Evolutionary conservation across 1,140 invertebrate genomes (phyloP), one percentile per base, ranked within the genome.

Genomic region (Apis florea): DNA sequence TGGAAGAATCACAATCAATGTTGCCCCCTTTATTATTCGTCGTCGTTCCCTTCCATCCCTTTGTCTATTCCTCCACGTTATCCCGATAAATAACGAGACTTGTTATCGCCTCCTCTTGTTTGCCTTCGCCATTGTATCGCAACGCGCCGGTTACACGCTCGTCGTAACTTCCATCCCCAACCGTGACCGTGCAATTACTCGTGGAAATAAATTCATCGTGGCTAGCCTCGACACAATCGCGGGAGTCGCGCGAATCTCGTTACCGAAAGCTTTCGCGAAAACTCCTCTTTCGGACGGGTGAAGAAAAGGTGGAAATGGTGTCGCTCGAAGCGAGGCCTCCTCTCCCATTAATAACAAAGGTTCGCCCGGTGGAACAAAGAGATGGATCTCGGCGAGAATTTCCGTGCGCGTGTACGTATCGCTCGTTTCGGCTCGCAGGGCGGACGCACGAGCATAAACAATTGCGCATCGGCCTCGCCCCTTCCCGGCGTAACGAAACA

Each of bases 381-480:
- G 79, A 67, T 64, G 76, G 72, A 66, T 66, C 54, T 63, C 58
- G 61, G 51, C 76, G 66, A 67, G 56, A 17, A 73, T 54, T 53
- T 70, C 31, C 70, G 58, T 59, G 79, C 74, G 79, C 67, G 64
- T 67, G 49, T 73, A 67, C 83, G 73, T 64, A 74, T 61, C 82
- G 81, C 75, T 12, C 70, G 31, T 31, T 70, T 26, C 40, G 61
- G 49, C 19, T 68, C 71, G 80, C 63, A 91, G 92, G 91, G 91
- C 92, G 92, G 91, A 92, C 92, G 31, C 31, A 91, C 89, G 91
- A 74, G 90, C 92, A 93, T 93, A 93, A 93, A 93, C 92, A 93
- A 93, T 93, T 92, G 92, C 87, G 90, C 89, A 85, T 87, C 87
- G 88, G 90, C 92, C 92, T 93, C 92, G 92, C 92, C 92, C 92